Base-by-base conservation (phyloP, 2,888 invertebrate genomes). In the Chymomyza fuscimana region DNA sequence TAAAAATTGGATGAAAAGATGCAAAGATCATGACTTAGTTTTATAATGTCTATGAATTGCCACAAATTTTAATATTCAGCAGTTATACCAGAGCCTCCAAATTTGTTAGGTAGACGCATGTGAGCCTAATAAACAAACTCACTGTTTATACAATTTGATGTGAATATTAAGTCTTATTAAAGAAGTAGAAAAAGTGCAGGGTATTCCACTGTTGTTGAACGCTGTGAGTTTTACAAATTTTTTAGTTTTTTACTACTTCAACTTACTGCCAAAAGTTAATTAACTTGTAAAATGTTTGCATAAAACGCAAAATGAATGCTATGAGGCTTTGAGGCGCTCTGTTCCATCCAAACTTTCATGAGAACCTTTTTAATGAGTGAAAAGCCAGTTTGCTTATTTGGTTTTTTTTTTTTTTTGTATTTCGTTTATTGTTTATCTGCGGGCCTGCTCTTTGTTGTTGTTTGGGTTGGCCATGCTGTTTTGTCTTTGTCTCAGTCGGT, bases 201-300 rank as follows among this genome's bases (percentile, higher is more conserved):
- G 32, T 32, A 32, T 32, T 32, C 32, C 32, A 7, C 7, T 32
- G 32, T 32, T 7, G 32, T 32, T 32, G 9, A 7, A 5, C 9
- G 6, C 7, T 7, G 7, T 7, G 1, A 32, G 1, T 7, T 32
- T 32, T 7, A 5, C 0, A 32, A 7, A 32, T 46, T 46, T 46
- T 10, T 10, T 36, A 72, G 63, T 73, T 65, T 79, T 72, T 36
- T 59, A 52, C 56, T 69, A 51, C 56, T 65, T 64, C 54, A 58
- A 10, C 32, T 46, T 40, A 15, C 73, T 69, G 63, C 62, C 67
- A 70, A 50, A 68, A 58, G 73, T 82, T 87, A 85, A 87, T 85
- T 87, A 85, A 87, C 80, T 86, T 79, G 79, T 82, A 74, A 73
- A 65, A 22, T 58, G 22, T 5, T 7, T 59, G 63, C 72, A 70